Evolutionary conservation across 2,113 vertebrate genomes (phyloP).

Genomic region (Garra rufa): DNA sequence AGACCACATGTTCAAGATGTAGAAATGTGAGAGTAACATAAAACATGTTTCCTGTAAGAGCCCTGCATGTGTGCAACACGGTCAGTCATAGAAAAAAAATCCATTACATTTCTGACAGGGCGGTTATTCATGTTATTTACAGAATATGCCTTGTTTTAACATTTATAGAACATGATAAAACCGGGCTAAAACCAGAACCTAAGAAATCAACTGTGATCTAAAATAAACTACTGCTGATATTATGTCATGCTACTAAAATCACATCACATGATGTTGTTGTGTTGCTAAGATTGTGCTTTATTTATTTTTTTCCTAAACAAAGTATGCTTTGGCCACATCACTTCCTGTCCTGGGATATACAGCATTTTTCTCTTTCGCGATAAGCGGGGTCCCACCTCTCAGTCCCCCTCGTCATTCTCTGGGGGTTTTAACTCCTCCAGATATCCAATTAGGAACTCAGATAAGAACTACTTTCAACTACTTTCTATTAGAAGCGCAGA

Average conservation of each 20-base stretch:
- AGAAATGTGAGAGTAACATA: slow-evolving; percentile 26
- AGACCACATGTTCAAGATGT: slow-evolving; percentile 30
- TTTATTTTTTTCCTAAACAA: slow-evolving; percentile 10
- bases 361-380: slow-evolving; percentile 50
- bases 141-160: background rate
- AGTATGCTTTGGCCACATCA: slow-evolving; percentile 42
- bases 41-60: slow-evolving; percentile 38
- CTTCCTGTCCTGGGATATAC: slow-evolving; percentile 43
- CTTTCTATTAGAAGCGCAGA: slow-evolving; percentile 40
- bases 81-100: background rate
- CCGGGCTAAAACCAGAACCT: background rate
- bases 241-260: background rate
- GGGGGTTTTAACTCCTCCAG: slow-evolving; percentile 19
- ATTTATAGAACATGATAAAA: background rate
- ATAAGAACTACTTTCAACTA: slow-evolving; percentile 33
- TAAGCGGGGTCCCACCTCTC: slow-evolving; percentile 32
- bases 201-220: background rate
- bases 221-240: background rate
- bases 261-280: background rate
- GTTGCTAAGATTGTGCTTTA: background rate
- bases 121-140: background rate
- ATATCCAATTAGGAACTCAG: slow-evolving; percentile 24
- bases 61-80: background rate
- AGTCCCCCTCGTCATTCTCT: slow-evolving; percentile 23
- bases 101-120: background rate